Evolutionary conservation across 2,888 invertebrate species (phyloP).

Genomic region (Mythimna ferrago): DNA sequence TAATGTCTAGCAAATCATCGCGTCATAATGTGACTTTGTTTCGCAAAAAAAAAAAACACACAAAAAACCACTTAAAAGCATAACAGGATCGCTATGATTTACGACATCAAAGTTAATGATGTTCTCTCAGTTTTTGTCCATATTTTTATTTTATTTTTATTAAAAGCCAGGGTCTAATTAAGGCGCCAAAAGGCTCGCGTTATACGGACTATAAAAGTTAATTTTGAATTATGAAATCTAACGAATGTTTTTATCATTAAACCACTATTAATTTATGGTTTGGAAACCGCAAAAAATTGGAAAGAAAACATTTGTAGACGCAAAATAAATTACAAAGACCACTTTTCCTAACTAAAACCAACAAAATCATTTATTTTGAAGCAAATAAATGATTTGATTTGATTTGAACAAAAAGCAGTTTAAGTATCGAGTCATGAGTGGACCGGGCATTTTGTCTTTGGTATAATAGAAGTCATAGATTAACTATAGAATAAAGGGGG

Average conservation of each 20-base stretch:
- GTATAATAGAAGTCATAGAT: no score
- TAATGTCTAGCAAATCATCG: constrained; percentile 49
- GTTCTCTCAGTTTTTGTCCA: constrained; percentile 45
- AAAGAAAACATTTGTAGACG: no score
- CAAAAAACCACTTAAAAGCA: constrained; percentile 55
- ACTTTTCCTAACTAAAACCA: no score
- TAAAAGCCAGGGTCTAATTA: constrained; percentile 32
- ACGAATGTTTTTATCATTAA: background rate
- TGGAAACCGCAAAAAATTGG: background rate
- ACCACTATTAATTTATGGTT: background rate
- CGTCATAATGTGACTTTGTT: constrained; percentile 38
- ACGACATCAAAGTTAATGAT: constrained; percentile 51
- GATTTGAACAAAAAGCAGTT: no score
- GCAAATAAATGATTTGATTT: no score
- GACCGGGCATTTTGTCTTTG: no score
- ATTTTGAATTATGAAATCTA: background rate
- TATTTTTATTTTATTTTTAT: constrained; percentile 36
- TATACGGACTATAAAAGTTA: constrained; percentile 4
- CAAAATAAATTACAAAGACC: no score
- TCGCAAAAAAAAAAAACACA: constrained; percentile 41
- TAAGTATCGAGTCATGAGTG: no score
- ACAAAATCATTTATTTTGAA: no score
- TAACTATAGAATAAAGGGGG: no score
- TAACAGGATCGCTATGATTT: constrained; percentile 61
- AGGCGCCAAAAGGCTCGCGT: constrained; percentile 6